A percentile compares a stretch with the other conserved stretches of the same genome.
Evolutionary conservation across 2,113 vertebrate species (phyloP).

Genomic region (Oryzias melastigma): DNA sequence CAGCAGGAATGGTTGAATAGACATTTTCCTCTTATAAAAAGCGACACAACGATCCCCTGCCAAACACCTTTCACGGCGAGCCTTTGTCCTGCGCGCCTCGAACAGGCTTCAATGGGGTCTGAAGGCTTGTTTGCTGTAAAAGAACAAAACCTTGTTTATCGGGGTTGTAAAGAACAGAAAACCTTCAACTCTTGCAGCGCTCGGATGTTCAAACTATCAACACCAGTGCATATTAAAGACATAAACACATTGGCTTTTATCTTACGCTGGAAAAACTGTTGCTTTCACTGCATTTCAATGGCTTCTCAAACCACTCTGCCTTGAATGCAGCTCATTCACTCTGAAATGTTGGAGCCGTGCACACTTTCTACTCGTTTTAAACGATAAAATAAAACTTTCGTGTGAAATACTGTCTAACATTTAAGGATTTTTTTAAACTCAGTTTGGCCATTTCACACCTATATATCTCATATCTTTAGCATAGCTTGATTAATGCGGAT

Average conservation of each 20-base stretch:
- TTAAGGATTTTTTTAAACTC: no score
- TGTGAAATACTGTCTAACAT: no score
- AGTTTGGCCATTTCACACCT: no score
- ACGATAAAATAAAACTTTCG: no score
- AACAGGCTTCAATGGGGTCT: constrained; percentile 43
- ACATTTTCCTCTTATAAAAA: constrained; percentile 55
- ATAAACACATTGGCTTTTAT: not conserved
- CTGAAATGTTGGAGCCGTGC: not conserved
- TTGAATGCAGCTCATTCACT: constrained; percentile 21
- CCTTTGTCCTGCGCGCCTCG: constrained; percentile 38
- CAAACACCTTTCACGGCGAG: constrained; percentile 33
- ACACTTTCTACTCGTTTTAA: no score
- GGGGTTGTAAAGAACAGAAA: constrained; percentile 27
- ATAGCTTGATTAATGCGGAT: no score
- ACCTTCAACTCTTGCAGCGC: constrained; percentile 11
- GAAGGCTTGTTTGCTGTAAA: constrained; percentile 33
- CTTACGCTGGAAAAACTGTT: constrained; percentile 9
- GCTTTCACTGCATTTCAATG: not conserved
- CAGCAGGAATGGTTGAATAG: constrained; percentile 52
- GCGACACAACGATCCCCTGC: constrained; percentile 33
- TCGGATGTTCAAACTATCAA: not conserved
- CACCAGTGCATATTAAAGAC: not conserved
- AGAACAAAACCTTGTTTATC: constrained; percentile 38
- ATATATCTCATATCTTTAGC: no score
- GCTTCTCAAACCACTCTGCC: constrained; percentile 24